Conservation (phyloP, 1,140 invertebrate genomes). For the Leucophenga varia region DNA sequence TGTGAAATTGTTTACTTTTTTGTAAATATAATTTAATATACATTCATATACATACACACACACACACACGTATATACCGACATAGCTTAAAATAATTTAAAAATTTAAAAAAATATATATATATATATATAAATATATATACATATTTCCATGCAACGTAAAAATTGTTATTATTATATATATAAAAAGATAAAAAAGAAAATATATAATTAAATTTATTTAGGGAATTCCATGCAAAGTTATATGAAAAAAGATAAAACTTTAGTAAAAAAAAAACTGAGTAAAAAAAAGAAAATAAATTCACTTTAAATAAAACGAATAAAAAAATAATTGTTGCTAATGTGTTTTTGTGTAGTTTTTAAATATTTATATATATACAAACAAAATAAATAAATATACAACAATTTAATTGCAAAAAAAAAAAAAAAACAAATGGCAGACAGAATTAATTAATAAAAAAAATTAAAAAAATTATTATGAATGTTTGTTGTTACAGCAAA, state of each 20-base stretch:
- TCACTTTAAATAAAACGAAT: constrained; percentile 4
- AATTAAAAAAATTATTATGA: no score
- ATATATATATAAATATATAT: constrained; percentile 12
- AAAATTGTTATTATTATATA: not conserved
- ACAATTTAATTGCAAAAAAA: no score
- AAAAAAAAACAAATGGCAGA: no score
- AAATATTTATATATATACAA: constrained; percentile 1
- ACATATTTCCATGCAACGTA: not conserved
- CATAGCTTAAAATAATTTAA: no score
- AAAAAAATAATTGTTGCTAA: constrained; percentile 26
- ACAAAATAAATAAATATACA: no score
- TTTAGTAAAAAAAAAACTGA: no score
- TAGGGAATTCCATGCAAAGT: constrained; percentile 18
- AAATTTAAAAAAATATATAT: not conserved
- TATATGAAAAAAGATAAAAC: not conserved
- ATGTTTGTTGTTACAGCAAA: constrained; percentile 10
- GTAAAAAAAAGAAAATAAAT: constrained; percentile 7
- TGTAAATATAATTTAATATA: no score
- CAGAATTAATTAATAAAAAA: no score
- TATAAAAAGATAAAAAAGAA: constrained; percentile 1
- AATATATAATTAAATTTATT: constrained; percentile 20
- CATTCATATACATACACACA: not conserved
- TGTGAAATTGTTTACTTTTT: no score
- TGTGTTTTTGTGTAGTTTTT: constrained; percentile 33
- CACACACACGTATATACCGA: constrained; percentile 10